Percentiles rank a stretch among this genome's conserved stretches.
phyloP scores from a whole-genome alignment of 2,113 vertebrate genomes.

The Cichladusa arquata region DNA sequence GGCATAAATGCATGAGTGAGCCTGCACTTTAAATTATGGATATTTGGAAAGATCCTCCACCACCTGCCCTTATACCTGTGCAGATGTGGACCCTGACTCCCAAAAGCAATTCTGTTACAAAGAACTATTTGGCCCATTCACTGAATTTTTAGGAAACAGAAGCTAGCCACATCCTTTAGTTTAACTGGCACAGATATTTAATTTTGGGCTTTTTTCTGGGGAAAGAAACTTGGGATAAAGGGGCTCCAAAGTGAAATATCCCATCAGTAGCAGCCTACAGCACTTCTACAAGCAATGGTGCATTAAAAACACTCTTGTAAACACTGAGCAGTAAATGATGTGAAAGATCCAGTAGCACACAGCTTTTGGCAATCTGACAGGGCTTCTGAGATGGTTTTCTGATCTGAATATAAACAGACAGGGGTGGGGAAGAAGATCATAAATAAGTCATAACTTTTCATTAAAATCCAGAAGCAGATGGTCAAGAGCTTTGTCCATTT shows the following conservation, averaged over 20 bases:
- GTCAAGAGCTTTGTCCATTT: background rate
- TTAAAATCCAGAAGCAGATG: constrained; percentile 34
- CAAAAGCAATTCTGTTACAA: background rate
- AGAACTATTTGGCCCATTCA: background rate
- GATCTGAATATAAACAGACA: constrained; percentile 35
- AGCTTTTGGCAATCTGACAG: constrained; percentile 43
- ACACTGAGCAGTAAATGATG: constrained; percentile 38
- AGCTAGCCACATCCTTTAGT: background rate
- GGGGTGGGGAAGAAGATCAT: background rate
- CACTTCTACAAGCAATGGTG: background rate
- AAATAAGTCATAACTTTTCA: constrained; percentile 34
- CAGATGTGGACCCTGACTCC: background rate
- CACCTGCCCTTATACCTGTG: background rate
- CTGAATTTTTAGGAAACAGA: background rate
- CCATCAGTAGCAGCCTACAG: background rate
- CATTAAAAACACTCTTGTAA: constrained; percentile 33
- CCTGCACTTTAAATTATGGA: background rate
- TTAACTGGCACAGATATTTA: background rate
- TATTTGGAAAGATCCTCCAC: background rate
- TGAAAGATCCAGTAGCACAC: constrained; percentile 38
- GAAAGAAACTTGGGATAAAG: background rate
- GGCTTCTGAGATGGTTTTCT: constrained; percentile 27
- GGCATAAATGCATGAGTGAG: background rate
- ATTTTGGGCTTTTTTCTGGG: background rate
- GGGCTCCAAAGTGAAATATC: background rate